Evolutionary conservation across 2,113 vertebrate genomes (phyloP), one percentile per base, ranked within the genome.

Genomic region (Phrynosoma platyrhinos): DNA sequence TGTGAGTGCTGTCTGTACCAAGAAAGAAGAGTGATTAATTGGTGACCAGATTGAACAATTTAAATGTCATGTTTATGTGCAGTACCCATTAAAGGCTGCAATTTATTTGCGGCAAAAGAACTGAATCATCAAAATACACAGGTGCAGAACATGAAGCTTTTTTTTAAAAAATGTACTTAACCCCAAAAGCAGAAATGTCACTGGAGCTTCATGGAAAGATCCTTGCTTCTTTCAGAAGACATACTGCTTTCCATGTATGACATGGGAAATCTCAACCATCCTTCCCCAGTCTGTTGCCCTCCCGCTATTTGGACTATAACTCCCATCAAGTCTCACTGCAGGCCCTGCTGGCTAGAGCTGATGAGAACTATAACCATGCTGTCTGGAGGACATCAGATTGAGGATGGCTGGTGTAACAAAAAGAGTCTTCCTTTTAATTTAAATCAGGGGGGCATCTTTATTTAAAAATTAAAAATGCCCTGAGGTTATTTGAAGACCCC

Each of bases 1-100:
- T 64, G 74, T 89, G 74, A 87, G 40, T 87, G 76, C 30, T 83
- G 30, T 92, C 87, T 89, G 85, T 80, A 79, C 4, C 23, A 68
- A 92, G 86, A 89, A 90, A 87, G 84, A 83, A 36, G 66, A 90
- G 88, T 87, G 75, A 90, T 90, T 95, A 55, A 91, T 92, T 92
- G 76, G 89, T 78, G 80, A 83, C 75, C 77, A 93, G 89, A 92
- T 1, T 84, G 78, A 86, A 91, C 6, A 64, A 82, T 72, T 85
- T 93, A 92, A 69, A 86, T n/a, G 84, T 87, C 58, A 85, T 69
- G 66, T 77, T 90, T 91, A 18, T 90, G 68, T 92, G 83, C 88
- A 71, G 82, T 93, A 47, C 84, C 90, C 88, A 92, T 93, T 95
- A 86, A 89, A 86, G 16, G 9, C 7, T 80, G 8, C 55, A 90